Evolutionary conservation across 2,797 vertebrate species (phyloP).

Genomic region (Labeo calbasu): DNA sequence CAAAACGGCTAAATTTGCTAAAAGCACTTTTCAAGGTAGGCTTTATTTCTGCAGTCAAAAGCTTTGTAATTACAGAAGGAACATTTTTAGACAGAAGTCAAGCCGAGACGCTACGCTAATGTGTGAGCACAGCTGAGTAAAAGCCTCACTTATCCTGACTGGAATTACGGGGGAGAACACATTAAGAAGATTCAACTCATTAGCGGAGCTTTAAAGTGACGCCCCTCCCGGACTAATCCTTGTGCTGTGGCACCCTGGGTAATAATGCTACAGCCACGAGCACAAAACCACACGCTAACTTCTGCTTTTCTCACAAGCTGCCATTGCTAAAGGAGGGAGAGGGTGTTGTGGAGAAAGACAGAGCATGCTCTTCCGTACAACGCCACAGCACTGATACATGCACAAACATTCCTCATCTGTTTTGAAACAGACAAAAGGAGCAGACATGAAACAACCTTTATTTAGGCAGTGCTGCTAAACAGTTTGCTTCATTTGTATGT

Average conservation of each 20-base stretch:
- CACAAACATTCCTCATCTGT: slow-evolving; percentile 11
- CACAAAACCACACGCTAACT: slow-evolving; percentile 46
- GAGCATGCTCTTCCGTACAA: not conserved
- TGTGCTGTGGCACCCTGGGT: slow-evolving; percentile 79
- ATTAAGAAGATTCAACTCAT: slow-evolving; percentile 87
- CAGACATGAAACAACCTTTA: slow-evolving; percentile 27
- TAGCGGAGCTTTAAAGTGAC: slow-evolving; percentile 81
- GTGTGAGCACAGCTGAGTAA: slow-evolving; percentile 73
- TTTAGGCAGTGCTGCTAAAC: slow-evolving; percentile 1
- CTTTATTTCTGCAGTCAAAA: slow-evolving; percentile 46
- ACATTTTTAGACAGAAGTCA: slow-evolving; percentile 55
- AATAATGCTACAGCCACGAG: slow-evolving; percentile 77
- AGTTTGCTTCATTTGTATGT: slow-evolving; percentile 42
- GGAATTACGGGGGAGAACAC: slow-evolving; percentile 83
- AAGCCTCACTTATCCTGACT: slow-evolving; percentile 83
- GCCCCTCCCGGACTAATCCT: slow-evolving; percentile 82
- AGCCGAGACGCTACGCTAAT: slow-evolving; percentile 23
- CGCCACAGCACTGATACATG: not conserved
- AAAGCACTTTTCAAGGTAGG: not conserved
- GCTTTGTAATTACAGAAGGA: slow-evolving; percentile 59
- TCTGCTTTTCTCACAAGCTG: slow-evolving; percentile 67
- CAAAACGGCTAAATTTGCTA: not conserved
- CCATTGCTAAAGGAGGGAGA: slow-evolving; percentile 5
- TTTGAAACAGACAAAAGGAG: slow-evolving; percentile 5
- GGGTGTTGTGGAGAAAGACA: not conserved